These are phyloP conservation scores for Polyommatus icarus DNA, from an alignment of 2,888 invertebrate species.

Conservation along the genomic window DNA sequence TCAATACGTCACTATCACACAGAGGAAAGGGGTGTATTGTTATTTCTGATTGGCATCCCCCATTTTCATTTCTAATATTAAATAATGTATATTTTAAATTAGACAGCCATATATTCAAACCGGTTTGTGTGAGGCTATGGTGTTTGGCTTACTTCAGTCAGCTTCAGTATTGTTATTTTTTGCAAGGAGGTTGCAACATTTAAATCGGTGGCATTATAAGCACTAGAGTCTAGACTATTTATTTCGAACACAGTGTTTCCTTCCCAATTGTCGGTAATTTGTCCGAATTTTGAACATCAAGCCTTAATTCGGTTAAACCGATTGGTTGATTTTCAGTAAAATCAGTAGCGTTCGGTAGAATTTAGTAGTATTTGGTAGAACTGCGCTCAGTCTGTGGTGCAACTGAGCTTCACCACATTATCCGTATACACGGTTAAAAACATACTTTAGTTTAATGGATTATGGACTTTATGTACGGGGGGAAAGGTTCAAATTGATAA, in stretches of 20 bases:
- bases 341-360: background rate
- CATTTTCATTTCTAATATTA: background rate
- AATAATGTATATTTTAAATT: background rate
- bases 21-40: background rate
- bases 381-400: background rate
- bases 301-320: background rate
- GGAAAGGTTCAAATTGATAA: conserved; percentile 37
- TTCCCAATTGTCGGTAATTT: background rate
- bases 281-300: background rate
- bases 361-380: background rate
- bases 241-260: background rate
- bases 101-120: no score
- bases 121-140: no score
- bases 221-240: no score
- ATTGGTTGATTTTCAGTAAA: background rate
- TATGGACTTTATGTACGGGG: conserved; percentile 35
- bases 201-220: no score
- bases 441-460: conserved; percentile 35
- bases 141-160: no score
- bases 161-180: no score
- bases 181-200: no score
- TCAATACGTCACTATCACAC: conserved; percentile 12
- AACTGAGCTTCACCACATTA: conserved; percentile 31
- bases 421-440: conserved; percentile 34
- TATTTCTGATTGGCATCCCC: background rate